phyloP scores from a whole-genome alignment of 2,113 vertebrate genomes.

The Pithys albifrons region DNA sequence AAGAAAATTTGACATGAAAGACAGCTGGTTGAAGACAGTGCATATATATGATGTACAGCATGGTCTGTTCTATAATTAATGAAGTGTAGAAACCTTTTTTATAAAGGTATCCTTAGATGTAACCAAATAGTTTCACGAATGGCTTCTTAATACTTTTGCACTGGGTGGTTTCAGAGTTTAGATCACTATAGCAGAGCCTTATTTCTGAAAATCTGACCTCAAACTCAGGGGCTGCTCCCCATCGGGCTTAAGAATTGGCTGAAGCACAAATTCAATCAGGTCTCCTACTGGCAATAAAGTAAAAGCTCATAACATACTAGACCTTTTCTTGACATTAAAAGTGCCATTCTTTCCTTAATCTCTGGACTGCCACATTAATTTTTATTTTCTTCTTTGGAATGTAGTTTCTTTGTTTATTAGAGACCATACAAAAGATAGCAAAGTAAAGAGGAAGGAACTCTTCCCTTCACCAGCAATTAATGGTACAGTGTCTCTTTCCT shows the following conservation, averaged over 20 bases:
- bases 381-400: constrained; percentile 5
- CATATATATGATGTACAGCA: background rate
- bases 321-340: background rate
- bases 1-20: background rate
- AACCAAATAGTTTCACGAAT: background rate
- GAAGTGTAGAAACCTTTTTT: background rate
- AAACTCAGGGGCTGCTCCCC: background rate
- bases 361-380: background rate
- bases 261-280: constrained; percentile 4
- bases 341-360: background rate
- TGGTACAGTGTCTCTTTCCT: background rate
- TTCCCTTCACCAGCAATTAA: background rate
- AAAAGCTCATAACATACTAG: background rate
- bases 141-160: background rate
- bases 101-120: background rate
- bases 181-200: background rate
- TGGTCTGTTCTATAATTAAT: background rate
- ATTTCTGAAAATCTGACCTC: constrained; percentile 22
- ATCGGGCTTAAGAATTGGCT: background rate
- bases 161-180: background rate
- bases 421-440: constrained; percentile 1
- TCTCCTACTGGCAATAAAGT: background rate
- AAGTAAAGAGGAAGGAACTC: background rate
- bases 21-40: background rate
- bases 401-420: constrained; percentile 3